A percentile compares a stretch with the other conserved stretches of the same genome.
These are phyloP conservation scores for Falco punctatus DNA, from an alignment of 2,113 vertebrate genomes.

Conservation along the genomic window DNA sequence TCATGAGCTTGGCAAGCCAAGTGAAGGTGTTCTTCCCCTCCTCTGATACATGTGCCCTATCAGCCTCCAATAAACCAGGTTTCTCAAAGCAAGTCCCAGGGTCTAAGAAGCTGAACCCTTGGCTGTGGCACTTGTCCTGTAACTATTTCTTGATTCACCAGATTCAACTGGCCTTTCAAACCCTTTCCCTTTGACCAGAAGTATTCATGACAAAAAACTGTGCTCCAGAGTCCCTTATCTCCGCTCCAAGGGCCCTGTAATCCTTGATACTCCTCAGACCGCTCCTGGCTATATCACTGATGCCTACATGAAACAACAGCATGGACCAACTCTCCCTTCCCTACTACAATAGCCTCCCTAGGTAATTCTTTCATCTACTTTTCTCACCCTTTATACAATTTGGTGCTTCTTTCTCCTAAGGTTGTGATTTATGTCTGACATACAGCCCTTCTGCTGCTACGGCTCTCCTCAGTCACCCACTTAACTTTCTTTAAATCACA, in stretches of 20 bases:
- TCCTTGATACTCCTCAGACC: not conserved
- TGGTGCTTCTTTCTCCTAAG: not conserved
- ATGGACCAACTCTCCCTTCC: not conserved
- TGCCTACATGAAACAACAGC: not conserved
- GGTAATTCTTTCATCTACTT: not conserved
- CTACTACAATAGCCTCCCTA: not conserved
- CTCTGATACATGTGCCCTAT: accelerated
- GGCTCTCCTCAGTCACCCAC: conserved; percentile 15
- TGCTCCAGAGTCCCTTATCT: not conserved
- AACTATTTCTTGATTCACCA: not conserved
- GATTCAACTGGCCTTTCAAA: not conserved
- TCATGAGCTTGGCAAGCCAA: too few relatives aligned
- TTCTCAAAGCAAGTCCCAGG: not conserved
- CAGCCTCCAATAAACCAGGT: not conserved
- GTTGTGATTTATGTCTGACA: conserved; percentile 22
- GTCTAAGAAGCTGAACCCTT: too few relatives aligned
- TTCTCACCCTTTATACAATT: not conserved
- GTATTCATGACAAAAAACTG: not conserved
- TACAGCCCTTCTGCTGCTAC: not conserved
- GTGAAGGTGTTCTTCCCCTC: not conserved
- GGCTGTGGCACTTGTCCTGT: not conserved
- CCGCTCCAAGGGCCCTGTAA: not conserved
- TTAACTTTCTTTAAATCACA: conserved; percentile 52
- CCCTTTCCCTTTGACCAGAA: not conserved
- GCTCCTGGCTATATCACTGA: not conserved